Percentiles rank a stretch among this genome's conserved stretches.
Conservation (phyloP, 2,113 vertebrate genomes). For the Guaruba guarouba region DNA sequence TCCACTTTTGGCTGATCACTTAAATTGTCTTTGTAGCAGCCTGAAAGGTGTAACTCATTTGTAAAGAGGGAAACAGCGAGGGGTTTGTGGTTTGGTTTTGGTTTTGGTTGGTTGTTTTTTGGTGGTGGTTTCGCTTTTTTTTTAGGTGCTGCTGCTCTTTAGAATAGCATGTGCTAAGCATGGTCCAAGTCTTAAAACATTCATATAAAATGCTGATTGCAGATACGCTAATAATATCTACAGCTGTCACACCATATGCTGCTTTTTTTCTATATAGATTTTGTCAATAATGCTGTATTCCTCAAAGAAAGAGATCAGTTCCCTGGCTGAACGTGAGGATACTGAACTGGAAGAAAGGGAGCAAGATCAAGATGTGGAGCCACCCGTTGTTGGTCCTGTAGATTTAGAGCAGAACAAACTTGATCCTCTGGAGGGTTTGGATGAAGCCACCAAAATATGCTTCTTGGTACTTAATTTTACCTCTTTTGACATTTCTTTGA, state of each 20-base stretch:
- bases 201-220: neutral
- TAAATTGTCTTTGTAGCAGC: neutral
- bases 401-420: constrained; percentile 82
- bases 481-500: neutral
- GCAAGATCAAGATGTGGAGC: constrained; percentile 83
- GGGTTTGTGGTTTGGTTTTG: neutral
- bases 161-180: neutral
- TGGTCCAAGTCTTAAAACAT: neutral
- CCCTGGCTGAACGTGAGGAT: constrained; percentile 80
- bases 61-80: neutral
- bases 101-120: neutral
- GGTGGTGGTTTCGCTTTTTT: neutral
- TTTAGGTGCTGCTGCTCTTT: neutral
- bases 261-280: constrained; percentile 68
- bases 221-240: neutral
- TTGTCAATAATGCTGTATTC: constrained; percentile 97
- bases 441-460: constrained; percentile 95
- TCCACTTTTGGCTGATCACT: neutral
- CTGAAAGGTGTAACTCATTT: neutral
- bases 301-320: constrained; percentile 90
- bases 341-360: constrained; percentile 76
- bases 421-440: constrained; percentile 91
- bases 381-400: constrained; percentile 73
- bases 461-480: constrained; percentile 83
- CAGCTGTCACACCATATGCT: constrained; percentile 5